Evolutionary conservation across 1,140 invertebrate genomes (phyloP).

Genomic region (Psilanteris sp.): DNA sequence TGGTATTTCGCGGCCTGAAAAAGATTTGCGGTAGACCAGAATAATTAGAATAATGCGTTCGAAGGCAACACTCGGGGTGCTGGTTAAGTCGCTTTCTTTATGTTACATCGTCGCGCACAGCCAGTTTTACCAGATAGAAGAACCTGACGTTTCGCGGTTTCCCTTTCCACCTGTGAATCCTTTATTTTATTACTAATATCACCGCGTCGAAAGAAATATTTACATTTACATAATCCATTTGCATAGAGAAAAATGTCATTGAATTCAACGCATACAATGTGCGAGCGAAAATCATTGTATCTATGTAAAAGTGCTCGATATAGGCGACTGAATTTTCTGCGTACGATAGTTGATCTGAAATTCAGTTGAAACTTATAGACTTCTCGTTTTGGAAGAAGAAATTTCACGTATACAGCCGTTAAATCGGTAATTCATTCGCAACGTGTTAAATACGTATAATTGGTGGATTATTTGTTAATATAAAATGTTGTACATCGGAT

Average conservation of each 20-base stretch:
- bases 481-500: too few relatives aligned
- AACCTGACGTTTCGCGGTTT: constrained; percentile 37
- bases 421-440: too few relatives aligned
- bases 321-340: too few relatives aligned
- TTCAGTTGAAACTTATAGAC: too few relatives aligned
- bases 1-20: constrained; percentile 20
- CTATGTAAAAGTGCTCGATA: too few relatives aligned
- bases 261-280: constrained; percentile 23
- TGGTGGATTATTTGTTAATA: too few relatives aligned
- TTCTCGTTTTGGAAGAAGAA: too few relatives aligned
- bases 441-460: too few relatives aligned
- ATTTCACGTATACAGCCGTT: too few relatives aligned
- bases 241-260: constrained; percentile 19
- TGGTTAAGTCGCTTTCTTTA: constrained; percentile 10
- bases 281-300: too few relatives aligned
- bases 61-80: constrained; percentile 4
- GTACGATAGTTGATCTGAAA: too few relatives aligned
- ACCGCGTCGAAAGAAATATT: constrained; percentile 8
- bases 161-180: constrained; percentile 4
- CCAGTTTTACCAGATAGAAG: constrained; percentile 20
- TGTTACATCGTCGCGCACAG: constrained; percentile 6
- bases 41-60: constrained; percentile 42
- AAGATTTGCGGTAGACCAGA: constrained; percentile 34
- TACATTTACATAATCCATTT: constrained; percentile 26
- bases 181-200: constrained; percentile 37